Percentiles rank a stretch among this genome's conserved stretches.
phyloP scores from a whole-genome alignment of 2,113 vertebrate species.

The Eublepharis macularius region DNA sequence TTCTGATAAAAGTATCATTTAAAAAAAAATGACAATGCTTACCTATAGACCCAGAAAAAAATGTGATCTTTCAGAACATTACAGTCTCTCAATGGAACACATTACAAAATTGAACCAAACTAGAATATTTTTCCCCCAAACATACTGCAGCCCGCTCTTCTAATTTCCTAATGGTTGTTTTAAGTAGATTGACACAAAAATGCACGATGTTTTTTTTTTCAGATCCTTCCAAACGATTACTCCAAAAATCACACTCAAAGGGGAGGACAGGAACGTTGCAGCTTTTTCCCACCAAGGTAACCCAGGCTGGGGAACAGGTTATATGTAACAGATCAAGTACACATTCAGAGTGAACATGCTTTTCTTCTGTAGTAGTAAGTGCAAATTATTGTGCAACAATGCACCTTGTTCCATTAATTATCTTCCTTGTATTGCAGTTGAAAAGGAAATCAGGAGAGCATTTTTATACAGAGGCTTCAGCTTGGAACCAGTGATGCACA shows the following conservation, averaged over 20 bases:
- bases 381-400: background rate
- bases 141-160: background rate
- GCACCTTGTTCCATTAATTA: conserved; percentile 16
- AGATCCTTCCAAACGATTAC: background rate
- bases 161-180: background rate
- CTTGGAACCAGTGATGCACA: no score
- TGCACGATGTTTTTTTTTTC: background rate
- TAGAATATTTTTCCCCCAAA: background rate
- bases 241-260: background rate
- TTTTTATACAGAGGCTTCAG: conserved; percentile 23
- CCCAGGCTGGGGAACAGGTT: background rate
- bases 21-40: background rate
- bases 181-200: background rate
- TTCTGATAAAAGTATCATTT: background rate
- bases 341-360: conserved; percentile 16
- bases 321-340: conserved; percentile 40
- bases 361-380: background rate
- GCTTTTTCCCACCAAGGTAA: background rate
- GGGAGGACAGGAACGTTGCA: background rate
- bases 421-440: conserved; percentile 19
- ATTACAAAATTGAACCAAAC: background rate
- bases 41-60: background rate
- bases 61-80: background rate
- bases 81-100: background rate
- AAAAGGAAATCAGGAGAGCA: conserved; percentile 34